phyloP scores from a whole-genome alignment of 2,113 vertebrate genomes.

The Pollimyrus isidori region DNA sequence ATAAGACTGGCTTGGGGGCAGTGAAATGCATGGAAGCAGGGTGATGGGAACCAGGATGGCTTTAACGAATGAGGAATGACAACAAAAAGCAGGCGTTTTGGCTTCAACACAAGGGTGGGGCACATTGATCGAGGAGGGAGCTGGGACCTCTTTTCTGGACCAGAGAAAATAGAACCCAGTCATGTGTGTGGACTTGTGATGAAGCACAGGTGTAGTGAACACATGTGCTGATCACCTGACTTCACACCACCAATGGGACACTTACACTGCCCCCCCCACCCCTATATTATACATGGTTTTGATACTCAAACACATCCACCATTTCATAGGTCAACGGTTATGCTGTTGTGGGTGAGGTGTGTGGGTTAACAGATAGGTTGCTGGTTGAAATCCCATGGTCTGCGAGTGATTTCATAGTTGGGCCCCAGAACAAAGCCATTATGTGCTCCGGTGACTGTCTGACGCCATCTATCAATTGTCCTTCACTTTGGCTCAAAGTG shows the following conservation, averaged over 20 bases:
- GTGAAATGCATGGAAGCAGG: not conserved
- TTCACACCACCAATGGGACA: not conserved
- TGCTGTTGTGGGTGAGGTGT: not conserved
- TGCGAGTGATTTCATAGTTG: not conserved
- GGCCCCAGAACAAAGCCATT: not conserved
- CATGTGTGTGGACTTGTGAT: not conserved
- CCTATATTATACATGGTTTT: not conserved
- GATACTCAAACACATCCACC: not conserved
- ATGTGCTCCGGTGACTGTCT: not conserved
- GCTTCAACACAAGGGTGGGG: not conserved
- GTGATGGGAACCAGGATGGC: not conserved
- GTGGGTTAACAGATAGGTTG: not conserved
- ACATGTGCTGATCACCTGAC: not conserved
- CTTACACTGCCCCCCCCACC: not conserved
- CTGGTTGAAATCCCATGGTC: not conserved
- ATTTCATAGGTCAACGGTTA: not conserved
- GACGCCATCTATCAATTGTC: not conserved
- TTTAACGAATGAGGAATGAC: not conserved
- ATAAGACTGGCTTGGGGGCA: not conserved
- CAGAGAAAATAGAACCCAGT: not conserved
- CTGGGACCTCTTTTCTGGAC: not conserved
- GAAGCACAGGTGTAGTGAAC: not conserved
- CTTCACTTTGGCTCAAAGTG: not conserved
- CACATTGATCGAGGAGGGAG: not conserved
- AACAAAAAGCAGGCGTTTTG: not conserved